Evolutionary conservation across 2,888 invertebrate genomes (phyloP).

Genomic region (Strigamia crassipes): DNA sequence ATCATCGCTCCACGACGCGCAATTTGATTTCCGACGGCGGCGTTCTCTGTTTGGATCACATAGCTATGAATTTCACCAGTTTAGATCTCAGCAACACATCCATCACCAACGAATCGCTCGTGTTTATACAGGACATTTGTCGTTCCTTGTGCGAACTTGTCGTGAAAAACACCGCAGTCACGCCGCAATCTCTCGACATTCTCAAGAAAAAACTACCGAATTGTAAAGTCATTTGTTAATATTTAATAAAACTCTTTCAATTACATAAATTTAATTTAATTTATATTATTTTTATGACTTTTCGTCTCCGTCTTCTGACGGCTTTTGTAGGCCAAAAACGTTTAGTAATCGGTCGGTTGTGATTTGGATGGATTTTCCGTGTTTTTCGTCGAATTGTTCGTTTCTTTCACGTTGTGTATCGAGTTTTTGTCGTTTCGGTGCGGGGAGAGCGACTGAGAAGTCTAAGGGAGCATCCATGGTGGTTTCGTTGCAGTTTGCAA

Average conservation of each 20-base stretch:
- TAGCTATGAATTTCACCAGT: background rate
- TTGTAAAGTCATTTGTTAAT: background rate
- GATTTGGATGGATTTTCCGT: background rate
- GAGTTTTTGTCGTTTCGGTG: background rate
- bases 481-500: background rate
- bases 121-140: background rate
- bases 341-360: background rate
- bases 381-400: background rate
- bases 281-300: background rate
- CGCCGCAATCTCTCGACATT: background rate
- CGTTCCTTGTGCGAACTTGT: background rate
- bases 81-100: constrained; percentile 29
- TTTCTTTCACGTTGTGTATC: background rate
- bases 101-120: constrained; percentile 16
- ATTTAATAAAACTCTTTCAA: too few relatives aligned
- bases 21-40: constrained; percentile 14
- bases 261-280: background rate
- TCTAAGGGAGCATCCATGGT: background rate
- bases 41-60: background rate
- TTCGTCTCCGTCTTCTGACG: background rate
- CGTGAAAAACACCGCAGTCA: constrained; percentile 1
- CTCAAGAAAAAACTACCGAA: background rate
- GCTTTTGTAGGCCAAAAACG: background rate
- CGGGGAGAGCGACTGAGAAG: background rate
- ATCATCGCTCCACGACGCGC: background rate